Evolutionary conservation across 2,888 invertebrate genomes (phyloP).

Genomic region (Cerceris rybyensis): DNA sequence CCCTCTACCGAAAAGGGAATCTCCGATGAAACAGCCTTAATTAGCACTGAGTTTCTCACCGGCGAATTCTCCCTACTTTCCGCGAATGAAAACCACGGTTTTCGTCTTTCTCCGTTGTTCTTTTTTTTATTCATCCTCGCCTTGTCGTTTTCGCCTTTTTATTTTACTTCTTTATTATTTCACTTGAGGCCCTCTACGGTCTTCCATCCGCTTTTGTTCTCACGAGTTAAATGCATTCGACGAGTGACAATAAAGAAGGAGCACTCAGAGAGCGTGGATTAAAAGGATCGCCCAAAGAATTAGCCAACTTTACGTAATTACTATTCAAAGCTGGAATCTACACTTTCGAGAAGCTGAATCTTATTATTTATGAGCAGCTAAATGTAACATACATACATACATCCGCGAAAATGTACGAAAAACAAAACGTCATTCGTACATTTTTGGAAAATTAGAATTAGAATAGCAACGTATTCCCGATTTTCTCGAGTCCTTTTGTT

Average conservation of each 20-base stretch:
- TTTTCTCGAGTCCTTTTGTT: too few relatives aligned
- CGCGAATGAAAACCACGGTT: slow-evolving; percentile 45
- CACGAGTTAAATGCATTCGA: slow-evolving; percentile 28
- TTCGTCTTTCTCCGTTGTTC: slow-evolving; percentile 5
- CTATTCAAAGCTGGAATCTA: neutral
- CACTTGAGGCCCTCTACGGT: slow-evolving; percentile 6
- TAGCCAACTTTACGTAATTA: neutral
- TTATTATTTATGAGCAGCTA: too few relatives aligned
- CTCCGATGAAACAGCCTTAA: slow-evolving; percentile 68
- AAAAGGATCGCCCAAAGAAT: slow-evolving; percentile 1
- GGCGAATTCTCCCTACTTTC: slow-evolving; percentile 42
- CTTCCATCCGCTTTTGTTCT: slow-evolving; percentile 11
- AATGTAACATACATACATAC: too few relatives aligned
- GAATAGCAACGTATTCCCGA: too few relatives aligned
- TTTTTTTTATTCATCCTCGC: slow-evolving; percentile 8
- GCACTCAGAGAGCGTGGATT: neutral
- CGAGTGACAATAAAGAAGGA: slow-evolving; percentile 17
- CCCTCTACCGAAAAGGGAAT: slow-evolving; percentile 55
- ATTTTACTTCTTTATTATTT: neutral
- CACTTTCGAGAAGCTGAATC: neutral
- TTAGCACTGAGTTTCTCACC: slow-evolving; percentile 62
- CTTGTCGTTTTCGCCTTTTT: slow-evolving; percentile 5
- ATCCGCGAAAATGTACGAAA: too few relatives aligned
- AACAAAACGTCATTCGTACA: too few relatives aligned
- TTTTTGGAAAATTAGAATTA: too few relatives aligned